phyloP scores from a whole-genome alignment of 64 coral and sea anemone species.

The Stylophora pistillata region DNA sequence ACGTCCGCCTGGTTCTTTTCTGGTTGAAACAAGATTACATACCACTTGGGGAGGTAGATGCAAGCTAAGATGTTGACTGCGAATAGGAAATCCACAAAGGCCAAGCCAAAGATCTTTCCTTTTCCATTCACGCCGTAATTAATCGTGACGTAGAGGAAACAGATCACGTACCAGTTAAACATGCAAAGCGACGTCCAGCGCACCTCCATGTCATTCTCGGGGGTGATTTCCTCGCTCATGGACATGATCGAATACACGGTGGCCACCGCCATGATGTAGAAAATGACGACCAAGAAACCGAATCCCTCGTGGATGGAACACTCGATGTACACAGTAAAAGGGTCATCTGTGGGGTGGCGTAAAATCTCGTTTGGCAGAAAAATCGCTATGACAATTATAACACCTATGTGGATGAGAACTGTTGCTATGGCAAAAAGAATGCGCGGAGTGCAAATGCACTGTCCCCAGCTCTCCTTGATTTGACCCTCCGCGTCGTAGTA shows the following conservation, averaged over 20 bases:
- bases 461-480: constrained; percentile 65
- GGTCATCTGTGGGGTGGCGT: constrained; percentile 50
- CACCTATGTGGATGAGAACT: constrained; percentile 66
- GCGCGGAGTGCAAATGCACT: constrained; percentile 63
- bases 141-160: constrained; percentile 81
- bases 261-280: constrained; percentile 75
- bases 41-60: constrained; percentile 91
- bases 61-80: constrained; percentile 73
- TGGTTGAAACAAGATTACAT: constrained; percentile 86
- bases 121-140: constrained; percentile 65
- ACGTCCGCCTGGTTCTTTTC: constrained; percentile 89
- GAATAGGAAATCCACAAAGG: constrained; percentile 71
- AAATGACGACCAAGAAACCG: constrained; percentile 72
- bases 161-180: constrained; percentile 83
- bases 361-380: constrained; percentile 65
- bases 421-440: constrained; percentile 53
- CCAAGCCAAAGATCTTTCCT: constrained; percentile 75
- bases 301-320: constrained; percentile 78
- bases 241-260: constrained; percentile 72
- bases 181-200: constrained; percentile 86
- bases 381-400: constrained; percentile 57
- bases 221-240: constrained; percentile 71
- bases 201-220: constrained; percentile 90
- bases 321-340: constrained; percentile 84
- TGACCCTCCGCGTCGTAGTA: constrained; percentile 78